Evolutionary conservation across 1,140 invertebrate species (phyloP).

Genomic region (Scaptomyza montana): DNA sequence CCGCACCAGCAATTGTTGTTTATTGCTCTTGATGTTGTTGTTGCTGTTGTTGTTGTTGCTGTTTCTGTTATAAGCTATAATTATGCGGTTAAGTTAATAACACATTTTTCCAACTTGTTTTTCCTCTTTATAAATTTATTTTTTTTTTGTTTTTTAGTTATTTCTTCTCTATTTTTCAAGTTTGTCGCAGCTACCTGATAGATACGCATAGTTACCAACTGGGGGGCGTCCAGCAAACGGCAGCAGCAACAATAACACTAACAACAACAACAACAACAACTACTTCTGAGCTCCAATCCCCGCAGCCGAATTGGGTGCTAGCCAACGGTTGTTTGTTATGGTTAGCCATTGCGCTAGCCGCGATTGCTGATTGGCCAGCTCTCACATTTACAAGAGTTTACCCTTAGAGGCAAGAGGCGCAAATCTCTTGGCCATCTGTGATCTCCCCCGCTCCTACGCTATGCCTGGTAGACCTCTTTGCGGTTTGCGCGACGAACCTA

Average conservation of each 20-base stretch:
- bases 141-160: slow-evolving; percentile 7
- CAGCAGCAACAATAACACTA: slow-evolving; percentile 3
- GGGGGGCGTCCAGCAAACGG: not conserved
- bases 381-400: not conserved
- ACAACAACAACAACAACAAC: slow-evolving; percentile 2
- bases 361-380: slow-evolving; percentile 15
- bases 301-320: not conserved
- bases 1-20: slow-evolving; percentile 17
- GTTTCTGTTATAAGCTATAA: slow-evolving; percentile 29
- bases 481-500: slow-evolving; percentile 18
- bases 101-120: slow-evolving; percentile 50
- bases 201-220: slow-evolving; percentile 33
- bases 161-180: not conserved
- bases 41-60: too few relatives aligned
- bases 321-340: slow-evolving; percentile 31
- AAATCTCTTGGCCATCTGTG: slow-evolving; percentile 36
- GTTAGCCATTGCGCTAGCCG: slow-evolving; percentile 2
- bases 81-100: slow-evolving; percentile 73
- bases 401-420: not conserved
- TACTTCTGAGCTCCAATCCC: not conserved
- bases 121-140: too few relatives aligned
- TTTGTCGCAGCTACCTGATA: slow-evolving; percentile 5
- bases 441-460: slow-evolving; percentile 4
- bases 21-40: not conserved
- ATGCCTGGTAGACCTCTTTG: slow-evolving; percentile 53